phyloP scores from a whole-genome alignment of 2,888 invertebrate species.

The Chymomyza amoena region DNA sequence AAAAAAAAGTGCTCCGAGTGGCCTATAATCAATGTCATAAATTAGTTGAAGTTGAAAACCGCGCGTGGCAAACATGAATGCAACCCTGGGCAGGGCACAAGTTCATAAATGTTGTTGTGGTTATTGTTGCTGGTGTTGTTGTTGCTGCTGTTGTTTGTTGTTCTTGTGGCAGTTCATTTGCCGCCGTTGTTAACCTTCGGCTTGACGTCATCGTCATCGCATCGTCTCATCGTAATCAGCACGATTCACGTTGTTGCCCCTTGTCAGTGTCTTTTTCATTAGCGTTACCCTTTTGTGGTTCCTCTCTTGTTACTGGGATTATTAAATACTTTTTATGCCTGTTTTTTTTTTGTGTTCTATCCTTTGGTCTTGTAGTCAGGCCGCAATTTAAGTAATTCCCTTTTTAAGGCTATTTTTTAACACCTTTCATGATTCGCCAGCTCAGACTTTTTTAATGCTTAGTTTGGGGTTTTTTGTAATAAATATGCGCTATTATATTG shows the following conservation, averaged over 20 bases:
- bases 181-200: conserved; percentile 26
- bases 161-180: conserved; percentile 6
- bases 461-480: neutral
- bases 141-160: neutral
- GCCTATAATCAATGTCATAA: conserved; percentile 37
- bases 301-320: conserved; percentile 41
- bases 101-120: neutral
- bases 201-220: conserved; percentile 45
- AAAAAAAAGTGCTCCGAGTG: conserved; percentile 32
- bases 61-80: neutral
- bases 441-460: neutral
- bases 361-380: conserved; percentile 45
- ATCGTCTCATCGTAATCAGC: conserved; percentile 16
- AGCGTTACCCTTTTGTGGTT: conserved; percentile 32
- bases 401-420: conserved; percentile 50
- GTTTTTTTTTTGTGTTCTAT: conserved; percentile 26
- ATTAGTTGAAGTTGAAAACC: conserved; percentile 26
- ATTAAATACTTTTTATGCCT: conserved; percentile 61
- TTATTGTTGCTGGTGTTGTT: neutral
- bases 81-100: neutral
- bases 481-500: neutral
- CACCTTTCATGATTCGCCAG: conserved; percentile 46
- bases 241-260: conserved; percentile 18
- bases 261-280: conserved; percentile 63
- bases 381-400: conserved; percentile 19